Evolutionary conservation across 2,113 vertebrate genomes (phyloP).

Genomic region (Scomber colias): DNA sequence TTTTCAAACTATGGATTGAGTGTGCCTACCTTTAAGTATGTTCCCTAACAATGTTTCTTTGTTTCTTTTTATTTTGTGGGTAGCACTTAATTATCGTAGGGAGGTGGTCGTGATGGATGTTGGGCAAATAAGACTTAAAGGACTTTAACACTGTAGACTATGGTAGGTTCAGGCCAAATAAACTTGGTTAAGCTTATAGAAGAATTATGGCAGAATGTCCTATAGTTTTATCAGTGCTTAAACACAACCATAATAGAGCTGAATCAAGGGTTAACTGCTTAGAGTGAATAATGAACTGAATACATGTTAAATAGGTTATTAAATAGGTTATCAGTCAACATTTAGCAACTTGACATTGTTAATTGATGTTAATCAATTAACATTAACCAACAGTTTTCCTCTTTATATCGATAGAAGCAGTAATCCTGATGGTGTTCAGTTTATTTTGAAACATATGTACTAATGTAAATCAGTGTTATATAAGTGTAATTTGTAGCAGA

Average conservation of each 20-base stretch:
- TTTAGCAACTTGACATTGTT: neutral
- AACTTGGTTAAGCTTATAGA: neutral
- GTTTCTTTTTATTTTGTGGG: too few relatives aligned
- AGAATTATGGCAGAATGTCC: too few relatives aligned
- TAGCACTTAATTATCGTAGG: too few relatives aligned
- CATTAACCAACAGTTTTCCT: neutral
- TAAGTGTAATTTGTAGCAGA: too few relatives aligned
- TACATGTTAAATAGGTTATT: neutral
- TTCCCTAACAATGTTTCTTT: neutral
- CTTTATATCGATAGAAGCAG: neutral
- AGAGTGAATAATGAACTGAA: neutral
- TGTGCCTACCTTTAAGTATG: neutral
- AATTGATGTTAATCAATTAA: neutral
- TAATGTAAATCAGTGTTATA: too few relatives aligned
- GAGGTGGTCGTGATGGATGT: neutral
- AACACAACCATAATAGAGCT: neutral
- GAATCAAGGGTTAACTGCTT: neutral
- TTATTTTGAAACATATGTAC: too few relatives aligned
- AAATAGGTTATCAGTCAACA: neutral
- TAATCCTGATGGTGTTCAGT: too few relatives aligned
- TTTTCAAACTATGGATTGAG: neutral
- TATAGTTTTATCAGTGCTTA: neutral
- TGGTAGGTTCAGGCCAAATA: neutral
- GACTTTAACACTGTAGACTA: neutral
- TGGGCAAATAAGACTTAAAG: neutral